Percentiles rank a stretch among this genome's conserved stretches.
Evolutionary conservation across 2,797 vertebrate species (phyloP).

Genomic region (Allobates femoralis): DNA sequence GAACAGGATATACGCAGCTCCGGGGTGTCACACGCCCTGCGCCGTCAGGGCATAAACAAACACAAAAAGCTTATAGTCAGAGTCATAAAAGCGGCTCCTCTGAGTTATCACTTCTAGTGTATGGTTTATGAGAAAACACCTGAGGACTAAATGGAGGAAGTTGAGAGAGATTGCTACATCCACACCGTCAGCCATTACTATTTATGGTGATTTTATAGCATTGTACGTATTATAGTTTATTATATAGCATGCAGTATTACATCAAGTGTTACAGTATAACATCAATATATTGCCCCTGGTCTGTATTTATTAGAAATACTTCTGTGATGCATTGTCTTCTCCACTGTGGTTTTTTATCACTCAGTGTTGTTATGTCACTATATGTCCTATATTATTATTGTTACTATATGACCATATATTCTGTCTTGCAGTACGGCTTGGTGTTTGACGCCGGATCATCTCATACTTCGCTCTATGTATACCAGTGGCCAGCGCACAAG

Average conservation of each 20-base stretch:
- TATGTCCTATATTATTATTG: neutral
- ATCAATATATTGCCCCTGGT: no score
- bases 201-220: no score
- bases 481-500: conserved; percentile 87
- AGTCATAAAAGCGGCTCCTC: neutral
- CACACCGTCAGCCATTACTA: no score
- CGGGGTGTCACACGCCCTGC: neutral
- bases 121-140: neutral
- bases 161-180: neutral
- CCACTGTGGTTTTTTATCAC: neutral
- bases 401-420: neutral
- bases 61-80: neutral
- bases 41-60: neutral
- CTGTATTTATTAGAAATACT: neutral
- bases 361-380: neutral
- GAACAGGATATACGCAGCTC: neutral
- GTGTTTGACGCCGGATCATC: conserved; percentile 84
- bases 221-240: no score
- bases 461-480: conserved; percentile 82
- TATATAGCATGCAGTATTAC: neutral
- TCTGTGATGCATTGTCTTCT: neutral
- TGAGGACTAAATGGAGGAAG: no score
- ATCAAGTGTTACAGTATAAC: no score
- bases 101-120: neutral
- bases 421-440: conserved; percentile 75